Evolutionary conservation across 2,113 vertebrate genomes (phyloP).

Genomic region (Leptodactylus fuscus): DNA sequence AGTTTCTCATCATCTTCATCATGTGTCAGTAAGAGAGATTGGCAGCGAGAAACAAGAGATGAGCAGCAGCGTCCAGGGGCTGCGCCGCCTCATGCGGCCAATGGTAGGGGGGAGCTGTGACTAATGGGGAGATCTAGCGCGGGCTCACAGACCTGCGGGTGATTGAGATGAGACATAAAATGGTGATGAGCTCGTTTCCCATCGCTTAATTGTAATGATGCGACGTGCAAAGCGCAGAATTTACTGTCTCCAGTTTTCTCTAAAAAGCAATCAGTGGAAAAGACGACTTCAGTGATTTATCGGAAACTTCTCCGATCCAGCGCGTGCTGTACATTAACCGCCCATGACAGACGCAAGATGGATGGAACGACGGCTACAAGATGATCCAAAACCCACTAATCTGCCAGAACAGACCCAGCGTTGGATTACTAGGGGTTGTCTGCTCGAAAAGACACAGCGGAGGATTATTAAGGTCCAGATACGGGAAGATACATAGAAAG

Average conservation of each 20-base stretch:
- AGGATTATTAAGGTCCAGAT: too few relatives aligned
- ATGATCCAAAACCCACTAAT: background rate
- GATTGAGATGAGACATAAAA: slow-evolving; percentile 53
- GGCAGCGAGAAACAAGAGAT: background rate
- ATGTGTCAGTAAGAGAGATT: slow-evolving; percentile 37
- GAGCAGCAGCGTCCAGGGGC: background rate
- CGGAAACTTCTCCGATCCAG: background rate
- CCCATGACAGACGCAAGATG: background rate
- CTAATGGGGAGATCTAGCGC: slow-evolving; percentile 42
- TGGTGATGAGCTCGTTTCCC: slow-evolving; percentile 49
- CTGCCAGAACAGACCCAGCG: background rate
- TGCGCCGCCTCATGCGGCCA: slow-evolving; percentile 21
- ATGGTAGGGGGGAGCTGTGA: slow-evolving; percentile 37
- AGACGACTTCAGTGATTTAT: slow-evolving; percentile 52
- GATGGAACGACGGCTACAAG: background rate
- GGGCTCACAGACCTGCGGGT: slow-evolving; percentile 31
- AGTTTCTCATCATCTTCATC: background rate
- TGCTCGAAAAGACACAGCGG: too few relatives aligned
- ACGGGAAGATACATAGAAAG: background rate
- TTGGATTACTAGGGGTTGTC: background rate
- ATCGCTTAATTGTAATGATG: slow-evolving; percentile 52
- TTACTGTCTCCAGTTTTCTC: slow-evolving; percentile 45
- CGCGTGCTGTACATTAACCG: background rate
- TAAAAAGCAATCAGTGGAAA: slow-evolving; percentile 56
- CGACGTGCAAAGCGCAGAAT: slow-evolving; percentile 40